These are phyloP conservation scores for Rhipidura dahli DNA, from an alignment of 2,113 vertebrate genomes.

Conservation along the genomic window DNA sequence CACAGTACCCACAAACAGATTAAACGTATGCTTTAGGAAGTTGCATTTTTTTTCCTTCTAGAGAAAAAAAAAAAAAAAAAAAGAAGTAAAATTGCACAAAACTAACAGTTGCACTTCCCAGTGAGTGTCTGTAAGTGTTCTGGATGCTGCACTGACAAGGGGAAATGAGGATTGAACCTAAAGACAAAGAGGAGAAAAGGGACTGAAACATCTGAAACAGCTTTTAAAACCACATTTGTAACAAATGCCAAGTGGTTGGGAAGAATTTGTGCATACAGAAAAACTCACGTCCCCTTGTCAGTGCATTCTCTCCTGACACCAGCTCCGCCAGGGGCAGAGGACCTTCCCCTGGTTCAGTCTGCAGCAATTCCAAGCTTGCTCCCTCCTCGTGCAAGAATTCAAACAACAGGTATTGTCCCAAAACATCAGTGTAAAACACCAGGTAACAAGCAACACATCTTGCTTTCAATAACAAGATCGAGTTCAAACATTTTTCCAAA, in stretches of 20 bases:
- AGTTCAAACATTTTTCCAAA: not conserved
- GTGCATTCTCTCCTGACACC: not conserved
- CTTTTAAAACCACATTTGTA: not conserved
- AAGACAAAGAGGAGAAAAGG: slow-evolving; percentile 27
- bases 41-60: not conserved
- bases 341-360: not conserved
- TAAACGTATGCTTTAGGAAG: not conserved
- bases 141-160: not conserved
- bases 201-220: slow-evolving; percentile 39
- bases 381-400: not conserved
- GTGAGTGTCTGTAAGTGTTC: not conserved
- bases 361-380: not conserved
- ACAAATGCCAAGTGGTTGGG: not conserved
- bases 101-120: not conserved
- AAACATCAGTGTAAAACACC: not conserved
- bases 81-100: not conserved
- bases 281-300: not conserved
- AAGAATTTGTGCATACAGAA: not conserved
- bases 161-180: slow-evolving; percentile 9
- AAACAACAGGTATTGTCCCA: not conserved
- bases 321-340: not conserved
- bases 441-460: not conserved
- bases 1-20: not conserved
- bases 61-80: not conserved
- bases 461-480: not conserved